phyloP scores from a whole-genome alignment of 2,797 vertebrate genomes.

The Sebastes kiyomatsui region DNA sequence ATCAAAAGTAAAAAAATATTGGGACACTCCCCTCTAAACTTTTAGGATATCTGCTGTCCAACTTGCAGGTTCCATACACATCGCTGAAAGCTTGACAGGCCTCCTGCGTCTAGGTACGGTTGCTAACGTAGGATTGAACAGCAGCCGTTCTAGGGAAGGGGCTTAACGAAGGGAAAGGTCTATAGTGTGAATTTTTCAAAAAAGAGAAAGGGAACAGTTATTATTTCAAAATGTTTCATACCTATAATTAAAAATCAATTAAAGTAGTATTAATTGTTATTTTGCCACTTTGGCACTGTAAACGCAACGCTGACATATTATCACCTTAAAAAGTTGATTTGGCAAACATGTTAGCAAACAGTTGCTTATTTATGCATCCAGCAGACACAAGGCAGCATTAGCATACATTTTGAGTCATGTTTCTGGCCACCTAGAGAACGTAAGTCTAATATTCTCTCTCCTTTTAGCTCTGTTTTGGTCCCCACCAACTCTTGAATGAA shows the following conservation, averaged over 20 bases:
- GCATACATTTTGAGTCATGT: background rate
- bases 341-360: background rate
- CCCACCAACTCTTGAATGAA: background rate
- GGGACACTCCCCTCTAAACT: no score
- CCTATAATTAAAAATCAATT: background rate
- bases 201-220: background rate
- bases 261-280: background rate
- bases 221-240: background rate
- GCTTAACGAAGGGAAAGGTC: no score
- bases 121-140: background rate
- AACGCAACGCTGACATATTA: background rate
- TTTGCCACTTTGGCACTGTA: background rate
- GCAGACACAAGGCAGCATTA: background rate
- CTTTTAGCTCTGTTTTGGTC: background rate
- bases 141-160: background rate
- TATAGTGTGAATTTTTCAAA: no score
- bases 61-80: no score
- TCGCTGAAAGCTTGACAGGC: background rate
- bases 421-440: background rate
- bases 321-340: background rate
- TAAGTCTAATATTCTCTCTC: background rate
- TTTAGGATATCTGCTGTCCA: no score
- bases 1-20: no score
- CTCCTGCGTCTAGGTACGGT: background rate
- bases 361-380: background rate